Evolutionary conservation across 2,113 vertebrate genomes (phyloP), one percentile per base, ranked within the genome.

Genomic region (Ptilorrhoa leucosticta): DNA sequence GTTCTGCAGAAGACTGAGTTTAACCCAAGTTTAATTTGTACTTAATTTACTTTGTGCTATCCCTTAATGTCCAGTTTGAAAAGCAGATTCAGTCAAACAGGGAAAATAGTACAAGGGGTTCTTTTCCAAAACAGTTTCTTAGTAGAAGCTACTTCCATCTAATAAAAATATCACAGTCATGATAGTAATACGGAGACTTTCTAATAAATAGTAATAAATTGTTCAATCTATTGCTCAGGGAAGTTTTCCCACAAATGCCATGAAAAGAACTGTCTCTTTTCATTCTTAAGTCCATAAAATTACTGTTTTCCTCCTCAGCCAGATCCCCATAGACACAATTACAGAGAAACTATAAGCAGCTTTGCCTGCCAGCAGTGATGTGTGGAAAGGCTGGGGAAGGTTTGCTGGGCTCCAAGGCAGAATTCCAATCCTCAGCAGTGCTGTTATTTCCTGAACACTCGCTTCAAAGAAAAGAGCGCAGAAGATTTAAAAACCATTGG

Each of bases 61-160:
- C n/a, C 28, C 50, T 68, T 79, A 51, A 60, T 4, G 5, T 57
- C 42, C 44, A 69, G 39, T 37, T 69, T 83, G 54, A 91, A 92
- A 92, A 76, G 45, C 45, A 78, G 42, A 65, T 87, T 73, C 42
- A 56, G 42, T 75, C 27, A 56, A 70, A 48, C 12, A 26, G 35
- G 64, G 33, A 75, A 82, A 84, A 54, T 39, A 72, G 30, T 15
- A 69, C 0, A 5, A 66, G 15, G 16, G 13, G 9, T 58, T 69
- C 61, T 89, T 87, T 94, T 87, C 50, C 60, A 77, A 65, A 94
- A 40, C 33, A 79, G 48, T 10, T 68, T 14, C 64, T 76, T 35
- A 16, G 48, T 40, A 61, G 58, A 89, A 87, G 30, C 30, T 78
- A 53, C 64, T 89, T 89, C 40, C 12, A 45, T 51, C 33, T 66